phyloP scores from a whole-genome alignment of 2,797 vertebrate genomes.

The Gadopsis marmoratus region DNA sequence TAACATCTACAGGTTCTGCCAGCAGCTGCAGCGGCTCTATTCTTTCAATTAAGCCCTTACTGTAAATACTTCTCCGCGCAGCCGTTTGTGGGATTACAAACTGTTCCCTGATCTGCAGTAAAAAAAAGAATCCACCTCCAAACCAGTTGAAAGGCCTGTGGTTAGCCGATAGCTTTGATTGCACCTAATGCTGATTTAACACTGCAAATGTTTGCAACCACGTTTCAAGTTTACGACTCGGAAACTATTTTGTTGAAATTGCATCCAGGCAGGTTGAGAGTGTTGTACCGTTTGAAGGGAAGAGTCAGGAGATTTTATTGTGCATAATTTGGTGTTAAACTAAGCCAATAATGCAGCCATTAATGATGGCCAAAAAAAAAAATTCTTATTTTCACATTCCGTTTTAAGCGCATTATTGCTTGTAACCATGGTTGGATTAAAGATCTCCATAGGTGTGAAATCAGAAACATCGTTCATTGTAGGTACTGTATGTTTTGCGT shows the following conservation, averaged over 20 bases:
- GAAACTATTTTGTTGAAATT: slow-evolving; percentile 72
- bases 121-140: slow-evolving; percentile 64
- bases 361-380: slow-evolving; percentile 18
- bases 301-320: slow-evolving; percentile 27
- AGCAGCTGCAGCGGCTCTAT: slow-evolving; percentile 26
- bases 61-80: slow-evolving; percentile 56
- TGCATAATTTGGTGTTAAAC: slow-evolving; percentile 42
- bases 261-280: slow-evolving; percentile 61
- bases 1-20: slow-evolving; percentile 21
- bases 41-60: slow-evolving; percentile 41
- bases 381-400: slow-evolving; percentile 24
- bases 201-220: slow-evolving; percentile 52
- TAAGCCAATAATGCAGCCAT: slow-evolving; percentile 25
- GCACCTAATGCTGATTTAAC: slow-evolving; percentile 45
- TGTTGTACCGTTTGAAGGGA: slow-evolving; percentile 59
- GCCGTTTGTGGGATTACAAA: slow-evolving; percentile 56
- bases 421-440: slow-evolving; percentile 15
- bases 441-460: slow-evolving; percentile 7
- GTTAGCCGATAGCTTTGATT: slow-evolving; percentile 54
- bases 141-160: slow-evolving; percentile 73
- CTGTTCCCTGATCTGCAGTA: slow-evolving; percentile 59
- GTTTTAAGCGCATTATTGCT: slow-evolving; percentile 2
- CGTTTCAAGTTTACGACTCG: slow-evolving; percentile 56
- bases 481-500: slow-evolving; percentile 2
- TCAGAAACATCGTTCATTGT: background rate